Base-by-base conservation (phyloP, 2,888 invertebrate species). In the Galerucella nymphaeae region DNA sequence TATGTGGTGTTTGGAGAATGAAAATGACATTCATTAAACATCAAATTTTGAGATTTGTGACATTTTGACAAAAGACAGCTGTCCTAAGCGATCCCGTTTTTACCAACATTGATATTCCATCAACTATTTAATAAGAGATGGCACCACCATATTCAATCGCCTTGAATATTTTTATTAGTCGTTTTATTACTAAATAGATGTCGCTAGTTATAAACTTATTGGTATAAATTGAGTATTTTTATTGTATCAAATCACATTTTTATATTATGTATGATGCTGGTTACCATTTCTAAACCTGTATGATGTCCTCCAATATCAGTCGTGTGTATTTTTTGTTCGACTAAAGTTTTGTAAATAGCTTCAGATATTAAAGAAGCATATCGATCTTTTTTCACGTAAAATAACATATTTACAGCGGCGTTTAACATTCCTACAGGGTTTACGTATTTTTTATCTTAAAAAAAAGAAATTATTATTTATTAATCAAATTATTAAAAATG, bases 401-500 rank as follows among this genome's bases (percentile, higher is more conserved):
- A 57, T n/a, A 82, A 70, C 67, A 83, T 74, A 71, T 81, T 77
- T n/a, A 79, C 76, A 0, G 80, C 77, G 0, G 98, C 97, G 86
- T 96, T 95, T 77, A 99, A 89, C 95, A 99, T 97, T 0, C 98
- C 98, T 38, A 96, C 91, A 0, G 98, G 99, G 87, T 99, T 99
- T 0, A 98, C 98, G 67, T 96, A 89, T 86, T 98, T 96, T 86
- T 96, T 96, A 66, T 98, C 98, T 70, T n/a, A n/a, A n/a, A n/a
- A n/a, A n/a, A n/a, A n/a, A n/a, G n/a, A n/a, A n/a, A n/a, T n/a
- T n/a, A n/a, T n/a, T n/a, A n/a, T n/a, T n/a, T n/a, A n/a, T n/a
- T n/a, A n/a, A n/a, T n/a, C 3, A 30, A 4, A 5, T 30, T 30
- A 30, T 30, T 93, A 0, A 94, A 90, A 18, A 94, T 95, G 18